phyloP scores from a whole-genome alignment of 2,113 vertebrate genomes.

The Datnioides undecimradiatus region DNA sequence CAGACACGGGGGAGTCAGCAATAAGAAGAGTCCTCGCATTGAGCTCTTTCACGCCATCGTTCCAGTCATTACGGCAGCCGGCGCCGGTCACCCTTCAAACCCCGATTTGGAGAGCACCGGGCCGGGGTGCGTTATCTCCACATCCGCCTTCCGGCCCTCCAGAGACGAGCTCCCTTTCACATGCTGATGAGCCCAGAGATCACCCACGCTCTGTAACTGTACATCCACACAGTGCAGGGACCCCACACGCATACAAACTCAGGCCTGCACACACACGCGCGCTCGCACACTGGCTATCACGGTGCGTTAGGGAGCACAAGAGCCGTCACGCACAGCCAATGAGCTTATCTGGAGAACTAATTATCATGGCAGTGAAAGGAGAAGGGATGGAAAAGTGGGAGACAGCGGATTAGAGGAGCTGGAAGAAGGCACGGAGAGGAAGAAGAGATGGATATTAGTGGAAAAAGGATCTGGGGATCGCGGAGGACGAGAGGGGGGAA shows the following conservation, averaged over 20 bases:
- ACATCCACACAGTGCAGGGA: conserved; percentile 23
- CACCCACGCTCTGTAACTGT: conserved; percentile 47
- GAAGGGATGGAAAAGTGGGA: conserved; percentile 10
- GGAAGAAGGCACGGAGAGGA: conserved; percentile 6
- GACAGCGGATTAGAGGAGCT: conserved; percentile 34
- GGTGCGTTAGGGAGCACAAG: conserved; percentile 52
- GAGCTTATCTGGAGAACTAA: conserved; percentile 69
- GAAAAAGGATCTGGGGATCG: not conserved
- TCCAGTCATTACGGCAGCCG: conserved; percentile 32
- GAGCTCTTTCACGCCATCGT: conserved; percentile 25
- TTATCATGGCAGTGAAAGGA: conserved; percentile 61
- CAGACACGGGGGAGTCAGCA: conserved; percentile 13
- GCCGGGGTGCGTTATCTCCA: conserved; percentile 51
- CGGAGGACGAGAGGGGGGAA: conserved; percentile 9
- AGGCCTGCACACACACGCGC: not conserved
- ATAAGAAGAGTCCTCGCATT: not conserved
- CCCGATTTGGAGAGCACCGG: not conserved
- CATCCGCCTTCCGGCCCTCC: conserved; percentile 26
- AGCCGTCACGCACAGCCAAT: conserved; percentile 38
- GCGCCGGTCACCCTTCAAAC: conserved; percentile 1
- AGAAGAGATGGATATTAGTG: conserved; percentile 9
- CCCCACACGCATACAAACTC: conserved; percentile 40
- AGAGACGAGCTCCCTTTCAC: conserved; percentile 67
- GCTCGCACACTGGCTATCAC: conserved; percentile 31
- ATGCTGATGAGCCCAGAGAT: conserved; percentile 72